Evolutionary conservation across 2,113 vertebrate species (phyloP), one percentile per base, ranked within the genome.

Genomic region (Ceratotherium simum): DNA sequence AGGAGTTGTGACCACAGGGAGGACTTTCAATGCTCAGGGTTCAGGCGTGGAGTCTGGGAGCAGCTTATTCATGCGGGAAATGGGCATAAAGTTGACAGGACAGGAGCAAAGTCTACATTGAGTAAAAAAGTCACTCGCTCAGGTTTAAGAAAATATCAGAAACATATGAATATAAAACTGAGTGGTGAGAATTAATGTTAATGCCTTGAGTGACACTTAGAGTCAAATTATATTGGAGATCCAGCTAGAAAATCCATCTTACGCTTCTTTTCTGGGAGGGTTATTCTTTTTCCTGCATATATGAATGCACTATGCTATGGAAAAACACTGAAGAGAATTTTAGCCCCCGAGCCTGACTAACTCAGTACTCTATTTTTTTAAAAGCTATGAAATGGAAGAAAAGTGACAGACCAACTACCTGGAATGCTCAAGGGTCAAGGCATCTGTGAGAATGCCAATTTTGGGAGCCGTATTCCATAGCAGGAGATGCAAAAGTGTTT

Each of bases 311-410:
- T 42, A 2, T 54, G 16, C 58, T 80, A 18, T 23, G 48, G 70
- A 83, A 84, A 96, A 93, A 36, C 13, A 70, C 31, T 42, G 17
- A 54, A 64, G 84, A 97, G 75, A 84, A 92, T 88, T 81, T 90
- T 56, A 67, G 18, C n/a, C 88, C n/a, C 58, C 0, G 8, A 92
- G 58, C 21, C 79, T 88, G 78, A 90, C 17, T 78, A 39, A 65
- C 36, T 70, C 18, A 27, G 13, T 14, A 54, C 6, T 62, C 33
- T 42, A 48, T 62, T 89, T 97, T 54, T 95, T 65, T 36, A 46
- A 89, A 92, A 93, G 58, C 54, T 85, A 1, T 65, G 58, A 95
- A 90, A 69, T 75, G 56, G 29, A 70, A 95, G 62, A 27, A 80
- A 94, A 91, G 18, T 42, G 36, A 73, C 46, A 70, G 65, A 12